phyloP scores from a whole-genome alignment of 35 echinoderm and acorn worm species.

The Hemicentrotus pulcherrimus region DNA sequence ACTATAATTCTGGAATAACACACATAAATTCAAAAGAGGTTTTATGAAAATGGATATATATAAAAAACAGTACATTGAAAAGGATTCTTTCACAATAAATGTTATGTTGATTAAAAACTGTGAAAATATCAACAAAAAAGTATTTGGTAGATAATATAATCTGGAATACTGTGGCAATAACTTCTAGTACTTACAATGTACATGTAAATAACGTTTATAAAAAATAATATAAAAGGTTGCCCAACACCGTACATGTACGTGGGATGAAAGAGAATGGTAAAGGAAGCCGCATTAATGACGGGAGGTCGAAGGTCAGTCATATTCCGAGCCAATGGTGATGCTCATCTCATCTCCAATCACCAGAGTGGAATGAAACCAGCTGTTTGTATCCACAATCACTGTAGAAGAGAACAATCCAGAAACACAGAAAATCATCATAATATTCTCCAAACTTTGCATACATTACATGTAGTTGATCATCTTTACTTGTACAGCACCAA shows the following conservation, averaged over 20 bases:
- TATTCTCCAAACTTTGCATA: too few species aligned
- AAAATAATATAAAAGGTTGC: neutral
- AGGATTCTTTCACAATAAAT: too few species aligned
- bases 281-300: neutral
- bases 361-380: constrained; percentile 90
- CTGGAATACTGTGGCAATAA: neutral
- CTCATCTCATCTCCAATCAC: constrained; percentile 89
- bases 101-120: too few species aligned
- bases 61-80: too few species aligned
- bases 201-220: neutral
- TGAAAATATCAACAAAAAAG: too few species aligned
- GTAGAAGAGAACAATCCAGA: constrained; percentile 42
- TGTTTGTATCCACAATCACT: constrained; percentile 95
- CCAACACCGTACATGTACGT: neutral
- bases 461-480: too few species aligned
- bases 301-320: constrained; percentile 65
- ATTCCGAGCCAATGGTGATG: constrained; percentile 97
- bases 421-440: neutral
- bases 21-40: too few species aligned
- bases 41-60: too few species aligned
- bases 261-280: neutral
- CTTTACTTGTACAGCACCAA: too few species aligned
- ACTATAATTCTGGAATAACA: too few species aligned
- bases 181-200: neutral
- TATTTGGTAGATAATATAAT: neutral